phyloP scores from a whole-genome alignment of 2,113 vertebrate genomes.

The Alces alces region DNA sequence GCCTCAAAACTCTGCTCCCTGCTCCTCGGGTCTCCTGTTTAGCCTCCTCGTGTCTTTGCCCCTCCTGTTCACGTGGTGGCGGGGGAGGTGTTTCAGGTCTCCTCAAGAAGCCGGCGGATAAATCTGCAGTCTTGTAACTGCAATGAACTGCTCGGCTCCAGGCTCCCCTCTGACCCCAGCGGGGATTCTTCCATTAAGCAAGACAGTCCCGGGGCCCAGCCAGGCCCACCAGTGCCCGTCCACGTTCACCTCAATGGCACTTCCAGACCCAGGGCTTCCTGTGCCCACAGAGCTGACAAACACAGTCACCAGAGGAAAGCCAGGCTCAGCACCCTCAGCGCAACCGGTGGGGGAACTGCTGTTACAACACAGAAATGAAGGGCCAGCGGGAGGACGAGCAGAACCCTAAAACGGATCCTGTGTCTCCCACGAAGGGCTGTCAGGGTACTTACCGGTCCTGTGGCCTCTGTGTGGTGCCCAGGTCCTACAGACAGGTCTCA shows the following conservation, averaged over 20 bases:
- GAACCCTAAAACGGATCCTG: not conserved
- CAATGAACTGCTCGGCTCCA: not conserved
- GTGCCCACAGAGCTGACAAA: not conserved
- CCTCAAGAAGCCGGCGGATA: constrained; percentile 2
- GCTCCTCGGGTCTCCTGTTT: not conserved
- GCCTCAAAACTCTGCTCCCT: not conserved
- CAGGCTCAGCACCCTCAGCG: not conserved
- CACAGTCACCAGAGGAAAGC: not conserved
- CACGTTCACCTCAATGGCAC: not conserved
- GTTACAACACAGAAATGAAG: not conserved
- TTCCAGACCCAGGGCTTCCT: not conserved
- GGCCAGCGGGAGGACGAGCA: not conserved
- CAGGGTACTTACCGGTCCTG: not conserved
- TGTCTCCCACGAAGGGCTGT: not conserved
- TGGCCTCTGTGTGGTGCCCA: not conserved
- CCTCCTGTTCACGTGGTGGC: not conserved
- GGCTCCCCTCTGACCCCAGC: constrained; percentile 28
- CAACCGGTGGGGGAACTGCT: not conserved
- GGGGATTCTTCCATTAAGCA: not conserved
- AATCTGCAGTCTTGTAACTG: constrained; percentile 19
- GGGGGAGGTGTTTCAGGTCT: not conserved
- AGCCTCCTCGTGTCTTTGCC: not conserved
- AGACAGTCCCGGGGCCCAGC: not conserved
- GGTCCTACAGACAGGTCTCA: not conserved
- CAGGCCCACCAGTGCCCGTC: not conserved